phyloP scores from a whole-genome alignment of 2,797 vertebrate genomes.

The Rachycentron canadum region DNA sequence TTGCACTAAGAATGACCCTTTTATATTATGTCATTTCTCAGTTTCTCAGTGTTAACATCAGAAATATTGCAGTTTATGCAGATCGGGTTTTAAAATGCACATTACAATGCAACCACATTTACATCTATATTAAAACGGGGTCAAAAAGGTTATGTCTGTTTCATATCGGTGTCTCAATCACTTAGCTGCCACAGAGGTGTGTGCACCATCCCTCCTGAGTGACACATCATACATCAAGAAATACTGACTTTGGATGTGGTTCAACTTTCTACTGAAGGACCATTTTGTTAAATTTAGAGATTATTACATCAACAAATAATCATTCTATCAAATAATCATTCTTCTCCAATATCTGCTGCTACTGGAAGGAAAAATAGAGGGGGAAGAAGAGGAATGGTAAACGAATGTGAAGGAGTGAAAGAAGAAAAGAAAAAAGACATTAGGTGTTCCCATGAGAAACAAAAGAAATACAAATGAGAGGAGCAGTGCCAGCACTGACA shows the following conservation, averaged over 20 bases:
- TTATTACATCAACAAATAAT: neutral
- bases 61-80: neutral
- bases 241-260: neutral
- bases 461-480: slow-evolving; percentile 39
- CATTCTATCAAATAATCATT: neutral
- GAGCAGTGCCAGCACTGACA: neutral
- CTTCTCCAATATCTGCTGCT: neutral
- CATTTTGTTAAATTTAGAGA: neutral
- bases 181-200: neutral
- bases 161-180: neutral
- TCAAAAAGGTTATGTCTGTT: slow-evolving; percentile 6
- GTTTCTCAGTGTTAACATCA: neutral
- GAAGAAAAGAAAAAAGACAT: slow-evolving; percentile 10
- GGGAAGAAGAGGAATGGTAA: neutral
- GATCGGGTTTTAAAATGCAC: neutral
- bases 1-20: neutral
- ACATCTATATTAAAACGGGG: neutral
- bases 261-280: no score
- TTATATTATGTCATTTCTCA: no score
- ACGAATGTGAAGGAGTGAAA: neutral
- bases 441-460: slow-evolving; percentile 13
- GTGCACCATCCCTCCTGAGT: accelerated
- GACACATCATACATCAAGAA: neutral
- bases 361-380: neutral
- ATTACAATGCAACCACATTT: neutral